These are phyloP conservation scores for Notothenia rossii DNA, from an alignment of 2,113 vertebrate genomes.

Conservation along the genomic window DNA sequence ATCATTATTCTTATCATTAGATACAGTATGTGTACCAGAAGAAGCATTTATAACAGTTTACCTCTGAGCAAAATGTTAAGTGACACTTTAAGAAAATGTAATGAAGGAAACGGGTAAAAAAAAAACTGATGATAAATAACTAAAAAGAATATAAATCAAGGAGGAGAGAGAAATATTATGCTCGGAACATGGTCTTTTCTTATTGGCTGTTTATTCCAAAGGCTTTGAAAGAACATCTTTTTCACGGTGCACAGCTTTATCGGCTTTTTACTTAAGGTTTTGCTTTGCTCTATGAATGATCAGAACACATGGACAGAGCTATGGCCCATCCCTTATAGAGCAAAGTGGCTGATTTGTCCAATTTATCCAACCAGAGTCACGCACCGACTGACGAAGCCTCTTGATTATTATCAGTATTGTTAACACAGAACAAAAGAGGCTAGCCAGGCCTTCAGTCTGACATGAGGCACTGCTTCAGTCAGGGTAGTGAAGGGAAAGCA, in stretches of 20 bases:
- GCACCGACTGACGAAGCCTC: slow-evolving; percentile 39
- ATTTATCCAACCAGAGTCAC: slow-evolving; percentile 30
- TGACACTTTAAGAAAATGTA: background rate
- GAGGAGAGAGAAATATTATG: slow-evolving; percentile 7
- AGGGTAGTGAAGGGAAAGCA: slow-evolving; percentile 53
- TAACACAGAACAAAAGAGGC: slow-evolving; percentile 57
- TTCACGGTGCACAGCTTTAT: slow-evolving; percentile 29
- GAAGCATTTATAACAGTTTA: slow-evolving; percentile 9
- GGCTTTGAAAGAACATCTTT: slow-evolving; percentile 8
- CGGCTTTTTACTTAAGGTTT: slow-evolving; percentile 13
- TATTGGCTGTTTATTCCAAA: slow-evolving; percentile 29
- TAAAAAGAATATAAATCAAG: background rate
- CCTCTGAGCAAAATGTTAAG: background rate
- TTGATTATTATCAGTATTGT: slow-evolving; percentile 58
- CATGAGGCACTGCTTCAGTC: slow-evolving; percentile 42
- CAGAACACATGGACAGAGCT: slow-evolving; percentile 21
- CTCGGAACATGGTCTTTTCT: slow-evolving; percentile 14
- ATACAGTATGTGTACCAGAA: background rate
- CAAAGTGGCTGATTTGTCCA: slow-evolving; percentile 50
- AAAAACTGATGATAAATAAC: background rate
- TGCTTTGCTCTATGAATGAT: slow-evolving; percentile 43
- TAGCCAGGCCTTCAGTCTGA: slow-evolving; percentile 51
- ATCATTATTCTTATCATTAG: slow-evolving; percentile 12
- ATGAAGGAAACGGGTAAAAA: slow-evolving; percentile 7
- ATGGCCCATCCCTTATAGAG: slow-evolving; percentile 21